phyloP scores from a whole-genome alignment of 2,797 vertebrate species.

The Fundulus diaphanus region DNA sequence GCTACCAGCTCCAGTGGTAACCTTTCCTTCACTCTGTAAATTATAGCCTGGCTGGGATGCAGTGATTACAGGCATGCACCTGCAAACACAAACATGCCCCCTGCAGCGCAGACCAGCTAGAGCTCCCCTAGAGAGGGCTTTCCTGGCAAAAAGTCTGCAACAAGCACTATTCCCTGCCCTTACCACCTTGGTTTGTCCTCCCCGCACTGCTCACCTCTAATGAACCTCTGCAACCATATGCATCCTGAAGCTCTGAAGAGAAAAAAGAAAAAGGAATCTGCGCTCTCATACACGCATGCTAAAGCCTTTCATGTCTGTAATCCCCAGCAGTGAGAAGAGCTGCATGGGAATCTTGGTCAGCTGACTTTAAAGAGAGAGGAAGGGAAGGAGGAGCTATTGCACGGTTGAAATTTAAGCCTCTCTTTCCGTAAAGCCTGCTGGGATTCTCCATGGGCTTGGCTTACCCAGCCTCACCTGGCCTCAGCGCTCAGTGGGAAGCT shows the following conservation, averaged over 20 bases:
- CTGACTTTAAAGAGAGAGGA: conserved; percentile 61
- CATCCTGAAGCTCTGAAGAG: conserved; percentile 25
- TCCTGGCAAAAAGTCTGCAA: conserved; percentile 21
- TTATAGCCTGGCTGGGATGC: conserved; percentile 66
- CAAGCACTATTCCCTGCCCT: conserved; percentile 1
- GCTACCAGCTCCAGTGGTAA: conserved; percentile 37
- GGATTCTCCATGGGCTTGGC: conserved; percentile 73
- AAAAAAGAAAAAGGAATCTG: conserved; percentile 11
- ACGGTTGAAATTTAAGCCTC: conserved; percentile 42
- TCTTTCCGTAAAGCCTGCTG: conserved; percentile 65
- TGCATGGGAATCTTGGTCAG: conserved; percentile 76
- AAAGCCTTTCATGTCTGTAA: conserved; percentile 61
- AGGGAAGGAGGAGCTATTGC: conserved; percentile 32
- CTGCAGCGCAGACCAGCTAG: conserved; percentile 25
- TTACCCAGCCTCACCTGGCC: conserved; percentile 66
- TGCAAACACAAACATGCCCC: conserved; percentile 16
- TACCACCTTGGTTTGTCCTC: conserved; percentile 26
- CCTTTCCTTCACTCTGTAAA: conserved; percentile 56
- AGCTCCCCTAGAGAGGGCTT: conserved; percentile 17
- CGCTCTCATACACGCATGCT: conserved; percentile 35
- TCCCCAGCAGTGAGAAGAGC: conserved; percentile 49
- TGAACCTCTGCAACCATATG: conserved; percentile 40
- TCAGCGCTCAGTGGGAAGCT: conserved; percentile 62
- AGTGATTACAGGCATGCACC: conserved; percentile 46
- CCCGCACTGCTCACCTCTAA: conserved; percentile 39